Evolutionary conservation across 1,140 invertebrate species (phyloP).

Genomic region (Hycleus phaleratus): DNA sequence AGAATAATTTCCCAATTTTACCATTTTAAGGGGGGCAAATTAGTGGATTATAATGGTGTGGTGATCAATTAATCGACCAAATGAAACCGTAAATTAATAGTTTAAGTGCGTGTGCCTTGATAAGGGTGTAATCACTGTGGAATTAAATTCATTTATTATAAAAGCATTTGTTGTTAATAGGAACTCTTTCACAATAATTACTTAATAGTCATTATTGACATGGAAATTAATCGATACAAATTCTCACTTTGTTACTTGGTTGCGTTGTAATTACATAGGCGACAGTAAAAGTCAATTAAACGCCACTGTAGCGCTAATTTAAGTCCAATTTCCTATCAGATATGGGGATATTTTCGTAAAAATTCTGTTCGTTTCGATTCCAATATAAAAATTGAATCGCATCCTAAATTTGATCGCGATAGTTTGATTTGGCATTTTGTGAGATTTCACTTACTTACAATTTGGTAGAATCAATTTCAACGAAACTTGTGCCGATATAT

Average conservation of each 20-base stretch:
- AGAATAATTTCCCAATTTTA: too few relatives aligned
- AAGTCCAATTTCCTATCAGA: too few relatives aligned
- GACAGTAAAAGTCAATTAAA: too few relatives aligned
- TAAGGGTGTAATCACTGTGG: not conserved
- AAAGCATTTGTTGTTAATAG: not conserved
- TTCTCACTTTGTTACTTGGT: too few relatives aligned
- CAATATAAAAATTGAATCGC: conserved; percentile 5
- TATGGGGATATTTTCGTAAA: not conserved
- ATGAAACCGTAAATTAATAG: not conserved
- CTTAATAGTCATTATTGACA: too few relatives aligned
- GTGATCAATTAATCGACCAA: too few relatives aligned
- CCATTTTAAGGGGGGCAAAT: too few relatives aligned
- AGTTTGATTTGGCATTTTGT: conserved; percentile 30
- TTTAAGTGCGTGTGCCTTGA: conserved; percentile 3
- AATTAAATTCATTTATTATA: conserved; percentile 1
- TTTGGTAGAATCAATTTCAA: conserved; percentile 27
- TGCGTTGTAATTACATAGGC: too few relatives aligned
- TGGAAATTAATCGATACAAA: too few relatives aligned
- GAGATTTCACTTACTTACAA: conserved; percentile 26
- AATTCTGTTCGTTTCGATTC: not conserved
- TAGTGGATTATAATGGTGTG: too few relatives aligned
- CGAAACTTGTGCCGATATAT: conserved; percentile 26
- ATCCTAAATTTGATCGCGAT: conserved; percentile 22
- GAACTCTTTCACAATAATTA: not conserved
- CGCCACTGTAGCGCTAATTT: too few relatives aligned